Conservation (phyloP, 2,888 invertebrate species). For the Pseudococcus viburni region DNA sequence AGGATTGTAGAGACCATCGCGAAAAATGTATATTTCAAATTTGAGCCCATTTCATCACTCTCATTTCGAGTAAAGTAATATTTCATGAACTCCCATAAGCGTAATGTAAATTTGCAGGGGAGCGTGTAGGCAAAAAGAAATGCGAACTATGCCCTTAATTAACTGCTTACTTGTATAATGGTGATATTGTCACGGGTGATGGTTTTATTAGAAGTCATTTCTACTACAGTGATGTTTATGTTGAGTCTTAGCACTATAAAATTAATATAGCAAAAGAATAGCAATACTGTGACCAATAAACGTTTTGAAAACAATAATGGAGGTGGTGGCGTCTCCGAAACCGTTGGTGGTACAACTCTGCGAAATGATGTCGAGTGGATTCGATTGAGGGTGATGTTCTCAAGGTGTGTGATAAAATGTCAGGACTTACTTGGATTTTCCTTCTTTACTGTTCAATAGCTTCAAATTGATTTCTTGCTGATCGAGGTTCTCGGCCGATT, state of each 20-base stretch:
- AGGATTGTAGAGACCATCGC: too few relatives aligned
- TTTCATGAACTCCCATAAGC: too few relatives aligned
- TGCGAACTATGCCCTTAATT: too few relatives aligned
- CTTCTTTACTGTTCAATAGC: neutral
- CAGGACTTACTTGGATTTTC: neutral
- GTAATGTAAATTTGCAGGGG: too few relatives aligned
- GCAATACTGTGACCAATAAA: neutral
- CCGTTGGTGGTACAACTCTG: neutral
- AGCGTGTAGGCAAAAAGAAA: too few relatives aligned
- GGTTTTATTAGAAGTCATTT: neutral
- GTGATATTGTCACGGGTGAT: too few relatives aligned
- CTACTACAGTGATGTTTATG: neutral
- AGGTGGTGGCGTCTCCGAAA: neutral
- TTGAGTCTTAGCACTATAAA: neutral
- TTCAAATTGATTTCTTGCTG: neutral
- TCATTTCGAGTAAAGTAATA: too few relatives aligned
- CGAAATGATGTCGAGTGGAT: neutral
- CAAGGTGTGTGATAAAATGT: neutral
- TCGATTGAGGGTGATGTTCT: too few relatives aligned
- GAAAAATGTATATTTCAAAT: too few relatives aligned
- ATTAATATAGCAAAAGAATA: neutral
- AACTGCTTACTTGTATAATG: neutral
- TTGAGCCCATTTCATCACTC: too few relatives aligned
- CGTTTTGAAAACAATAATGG: neutral
- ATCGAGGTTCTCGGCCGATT: neutral